A percentile compares a stretch with the other conserved stretches of the same genome.
These are phyloP conservation scores for Monochamus alternatus DNA, from an alignment of 2,888 invertebrate species.

Conservation along the genomic window DNA sequence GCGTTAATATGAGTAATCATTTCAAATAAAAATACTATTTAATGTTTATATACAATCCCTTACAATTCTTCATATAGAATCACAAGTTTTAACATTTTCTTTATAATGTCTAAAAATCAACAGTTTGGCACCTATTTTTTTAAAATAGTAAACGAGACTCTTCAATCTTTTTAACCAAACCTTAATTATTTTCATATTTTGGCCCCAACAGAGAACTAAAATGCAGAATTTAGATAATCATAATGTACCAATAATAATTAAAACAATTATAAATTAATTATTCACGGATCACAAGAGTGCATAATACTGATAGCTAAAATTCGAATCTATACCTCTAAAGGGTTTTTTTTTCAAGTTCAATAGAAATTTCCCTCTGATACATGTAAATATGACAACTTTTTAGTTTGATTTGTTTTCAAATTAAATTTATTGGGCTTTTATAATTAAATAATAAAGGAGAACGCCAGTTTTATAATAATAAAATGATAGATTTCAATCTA, in stretches of 20 bases:
- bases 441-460: neutral
- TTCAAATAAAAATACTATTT: slow-evolving; percentile 34
- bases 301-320: slow-evolving; percentile 32
- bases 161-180: neutral
- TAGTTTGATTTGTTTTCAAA: neutral
- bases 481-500: neutral
- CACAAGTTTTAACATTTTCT: slow-evolving; percentile 18
- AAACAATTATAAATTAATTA: slow-evolving; percentile 11
- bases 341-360: neutral
- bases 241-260: slow-evolving; percentile 12
- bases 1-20: slow-evolving; percentile 28
- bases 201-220: slow-evolving; percentile 12
- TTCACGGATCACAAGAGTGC: slow-evolving; percentile 34
- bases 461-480: neutral
- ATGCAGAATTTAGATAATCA: slow-evolving; percentile 2
- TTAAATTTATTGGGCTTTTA: neutral
- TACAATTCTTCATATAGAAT: slow-evolving; percentile 21
- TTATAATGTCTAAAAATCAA: slow-evolving; percentile 19
- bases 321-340: slow-evolving; percentile 5
- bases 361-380: neutral
- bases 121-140: slow-evolving; percentile 34
- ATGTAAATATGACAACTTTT: neutral
- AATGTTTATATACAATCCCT: slow-evolving; percentile 18
- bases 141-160: neutral
- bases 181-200: slow-evolving; percentile 3